Conservation (phyloP, 30 jellyfish, hydroid and myxozoan species). For the Pelagia noctiluca region DNA sequence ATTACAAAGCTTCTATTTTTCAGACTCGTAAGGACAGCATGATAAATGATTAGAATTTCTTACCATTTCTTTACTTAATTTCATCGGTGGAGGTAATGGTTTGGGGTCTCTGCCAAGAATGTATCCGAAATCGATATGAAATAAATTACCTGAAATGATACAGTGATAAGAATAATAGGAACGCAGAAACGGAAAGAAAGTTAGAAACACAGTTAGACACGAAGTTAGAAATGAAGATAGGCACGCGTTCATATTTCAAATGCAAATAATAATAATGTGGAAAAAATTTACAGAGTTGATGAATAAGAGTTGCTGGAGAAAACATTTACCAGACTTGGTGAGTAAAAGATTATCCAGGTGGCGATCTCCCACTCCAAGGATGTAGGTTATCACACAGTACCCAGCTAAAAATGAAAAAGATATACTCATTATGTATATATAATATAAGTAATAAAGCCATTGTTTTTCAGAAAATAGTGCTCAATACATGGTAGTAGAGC, state of each 20-base stretch:
- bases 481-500: no score
- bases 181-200: no score
- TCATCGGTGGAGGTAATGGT: conserved; percentile 99
- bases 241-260: no score
- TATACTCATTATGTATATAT: background rate
- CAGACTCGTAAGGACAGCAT: no score
- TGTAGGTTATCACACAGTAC: conserved; percentile 93
- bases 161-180: no score
- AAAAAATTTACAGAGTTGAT: no score
- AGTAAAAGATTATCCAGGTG: conserved; percentile 91
- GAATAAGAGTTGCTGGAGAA: background rate
- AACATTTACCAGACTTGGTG: conserved; percentile 85
- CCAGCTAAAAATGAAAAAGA: conserved; percentile 79
- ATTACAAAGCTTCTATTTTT: no score
- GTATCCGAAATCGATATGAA: conserved; percentile 97
- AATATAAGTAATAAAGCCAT: no score
- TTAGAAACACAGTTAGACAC: no score
- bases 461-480: no score
- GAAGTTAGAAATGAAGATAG: no score
- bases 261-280: no score
- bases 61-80: conserved; percentile 97
- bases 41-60: background rate
- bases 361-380: conserved; percentile 98
- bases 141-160: conserved; percentile 88
- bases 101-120: conserved; percentile 99